Base-by-base conservation (phyloP, 2,888 invertebrate species). In the Apeira syringaria region DNA sequence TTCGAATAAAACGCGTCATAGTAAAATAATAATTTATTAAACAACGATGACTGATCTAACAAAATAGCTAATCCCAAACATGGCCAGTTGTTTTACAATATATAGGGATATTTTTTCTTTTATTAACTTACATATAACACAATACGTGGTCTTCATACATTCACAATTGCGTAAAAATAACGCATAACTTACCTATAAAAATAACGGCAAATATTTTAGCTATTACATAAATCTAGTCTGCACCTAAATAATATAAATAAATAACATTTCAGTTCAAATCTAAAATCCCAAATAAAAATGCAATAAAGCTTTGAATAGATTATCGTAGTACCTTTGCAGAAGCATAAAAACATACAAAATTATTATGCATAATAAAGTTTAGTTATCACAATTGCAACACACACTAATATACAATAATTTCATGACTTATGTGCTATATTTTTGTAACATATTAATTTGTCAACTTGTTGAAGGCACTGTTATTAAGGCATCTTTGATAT, bases 11-110 rank as follows among this genome's bases (percentile, higher is more conserved):
- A 18, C 29, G 37, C 35, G 18, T 46, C 41, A 53, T 46, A 61
- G 39, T 65, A 61, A 53, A 64, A 67, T 65, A 68, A 71, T 70
- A 69, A 66, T 74, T 74, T 74, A 74, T 66, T 74, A 53, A 63
- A 72, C 64, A 74, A 76, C 73, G 69, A 72, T 61, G 57, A 70
- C 65, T 70, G 59, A 59, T 59, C 59, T 71, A 63, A 64, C 50
- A 64, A 46, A 46, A 62, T 64, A 51, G 48, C 50, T 64, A 65
- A 60, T 45, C 59, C 62, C 60, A 57, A n/a, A 64, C 47, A 44
- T 61, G 46, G 64, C 44, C 34, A 42, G 33, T 31, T 40, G 33
- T 31, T 6, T 20, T 7, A 20, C 18, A 2, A 61, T n/a, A n/a
- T n/a, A n/a, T 73, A 74, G 69, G 67, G 68, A 72, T 69, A 62